Conservation (phyloP, 2,113 vertebrate genomes). For the Rhineura floridana region DNA sequence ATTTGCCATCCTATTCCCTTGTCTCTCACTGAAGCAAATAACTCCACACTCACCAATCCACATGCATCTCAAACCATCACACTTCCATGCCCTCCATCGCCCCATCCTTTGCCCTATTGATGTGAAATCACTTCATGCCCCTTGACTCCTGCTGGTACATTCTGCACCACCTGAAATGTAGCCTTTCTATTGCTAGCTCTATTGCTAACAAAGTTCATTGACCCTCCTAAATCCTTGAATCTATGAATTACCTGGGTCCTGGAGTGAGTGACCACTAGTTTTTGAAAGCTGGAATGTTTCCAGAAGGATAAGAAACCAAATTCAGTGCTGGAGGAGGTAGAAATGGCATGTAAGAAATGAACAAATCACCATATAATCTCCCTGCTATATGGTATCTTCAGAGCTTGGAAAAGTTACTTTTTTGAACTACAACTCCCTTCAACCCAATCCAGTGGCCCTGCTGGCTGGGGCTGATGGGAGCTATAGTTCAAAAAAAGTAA, state of each 20-base stretch:
- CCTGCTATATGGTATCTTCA: slow-evolving; percentile 41
- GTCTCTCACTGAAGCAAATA: neutral
- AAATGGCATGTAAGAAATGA: slow-evolving; percentile 58
- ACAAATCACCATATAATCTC: slow-evolving; percentile 38
- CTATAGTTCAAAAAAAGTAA: too few relatives aligned
- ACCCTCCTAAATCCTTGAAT: slow-evolving; percentile 44
- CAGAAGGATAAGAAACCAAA: slow-evolving; percentile 38
- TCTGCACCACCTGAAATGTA: neutral
- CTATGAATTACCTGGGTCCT: neutral
- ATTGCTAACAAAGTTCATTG: neutral
- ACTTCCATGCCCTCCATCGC: neutral
- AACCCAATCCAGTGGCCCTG: too few relatives aligned
- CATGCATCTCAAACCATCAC: neutral
- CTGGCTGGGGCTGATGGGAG: too few relatives aligned
- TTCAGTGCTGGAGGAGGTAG: slow-evolving; percentile 11
- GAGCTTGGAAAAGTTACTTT: too few relatives aligned
- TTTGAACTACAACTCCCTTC: too few relatives aligned
- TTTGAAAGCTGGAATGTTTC: slow-evolving; percentile 43
- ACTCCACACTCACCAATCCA: neutral
- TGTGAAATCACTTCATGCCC: slow-evolving; percentile 32
- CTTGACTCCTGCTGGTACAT: slow-evolving; percentile 27
- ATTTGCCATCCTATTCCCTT: neutral
- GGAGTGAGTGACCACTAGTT: slow-evolving; percentile 2
- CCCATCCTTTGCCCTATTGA: neutral
- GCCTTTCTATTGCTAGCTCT: neutral